Evolutionary conservation across 35 echinoderm and acorn worm genomes (phyloP).

Genomic region (Amphiura filiformis): DNA sequence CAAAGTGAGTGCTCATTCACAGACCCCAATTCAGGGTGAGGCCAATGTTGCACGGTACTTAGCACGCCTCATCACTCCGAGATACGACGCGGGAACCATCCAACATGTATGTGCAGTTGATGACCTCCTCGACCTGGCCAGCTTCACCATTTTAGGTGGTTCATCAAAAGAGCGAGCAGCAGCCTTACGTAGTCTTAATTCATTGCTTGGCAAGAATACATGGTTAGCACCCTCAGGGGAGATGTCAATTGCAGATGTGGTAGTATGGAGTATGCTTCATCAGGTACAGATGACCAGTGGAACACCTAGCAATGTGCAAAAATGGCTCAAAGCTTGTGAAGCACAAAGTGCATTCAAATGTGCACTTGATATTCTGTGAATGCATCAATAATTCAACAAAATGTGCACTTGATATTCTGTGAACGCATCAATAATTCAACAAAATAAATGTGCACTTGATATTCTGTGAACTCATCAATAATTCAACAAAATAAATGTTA

Average conservation of each 20-base stretch:
- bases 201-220: conserved; percentile 54
- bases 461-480: too few relatives aligned
- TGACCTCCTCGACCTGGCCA: conserved; percentile 76
- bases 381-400: too few relatives aligned
- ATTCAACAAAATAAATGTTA: too few relatives aligned
- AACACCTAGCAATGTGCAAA: conserved; percentile 71
- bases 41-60: conserved; percentile 83
- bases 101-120: conserved; percentile 42
- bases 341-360: conserved; percentile 39
- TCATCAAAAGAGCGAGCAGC: conserved; percentile 72
- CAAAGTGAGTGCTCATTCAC: conserved; percentile 53
- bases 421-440: too few relatives aligned
- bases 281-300: conserved; percentile 34
- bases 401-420: too few relatives aligned
- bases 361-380: too few relatives aligned
- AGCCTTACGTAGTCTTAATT: conserved; percentile 59
- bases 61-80: conserved; percentile 69
- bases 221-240: conserved; percentile 55
- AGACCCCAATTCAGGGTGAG: conserved; percentile 91
- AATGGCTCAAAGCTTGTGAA: conserved; percentile 81
- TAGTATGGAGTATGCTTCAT: conserved; percentile 70
- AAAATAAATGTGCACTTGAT: too few relatives aligned
- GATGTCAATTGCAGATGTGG: conserved; percentile 67
- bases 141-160: conserved; percentile 49
- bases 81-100: conserved; percentile 55